phyloP scores from a whole-genome alignment of 2,888 invertebrate species.

The Lingula anatina region DNA sequence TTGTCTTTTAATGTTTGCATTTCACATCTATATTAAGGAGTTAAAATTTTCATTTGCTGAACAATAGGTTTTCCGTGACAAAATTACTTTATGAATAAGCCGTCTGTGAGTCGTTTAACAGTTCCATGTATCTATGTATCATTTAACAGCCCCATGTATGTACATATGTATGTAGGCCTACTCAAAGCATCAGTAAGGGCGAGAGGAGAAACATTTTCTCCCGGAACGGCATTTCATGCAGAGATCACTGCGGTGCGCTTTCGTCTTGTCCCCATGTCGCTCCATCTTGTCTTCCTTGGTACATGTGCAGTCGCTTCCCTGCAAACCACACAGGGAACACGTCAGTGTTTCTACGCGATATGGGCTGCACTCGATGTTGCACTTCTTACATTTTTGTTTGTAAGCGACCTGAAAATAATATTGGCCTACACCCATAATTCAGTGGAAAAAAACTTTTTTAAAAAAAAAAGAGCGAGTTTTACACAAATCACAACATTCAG shows the following conservation, averaged over 20 bases:
- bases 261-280: constrained; percentile 1
- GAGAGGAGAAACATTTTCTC: too few relatives aligned
- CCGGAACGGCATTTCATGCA: constrained; percentile 3
- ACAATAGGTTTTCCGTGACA: too few relatives aligned
- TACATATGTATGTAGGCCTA: constrained; percentile 6
- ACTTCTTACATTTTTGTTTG: constrained; percentile 4
- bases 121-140: constrained; percentile 2
- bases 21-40: too few relatives aligned
- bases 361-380: constrained; percentile 1
- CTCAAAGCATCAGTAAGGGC: too few relatives aligned
- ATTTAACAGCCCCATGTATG: constrained; percentile 2
- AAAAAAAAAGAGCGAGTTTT: too few relatives aligned
- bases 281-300: constrained; percentile 3
- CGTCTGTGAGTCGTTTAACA: too few relatives aligned
- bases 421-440: too few relatives aligned
- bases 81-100: too few relatives aligned
- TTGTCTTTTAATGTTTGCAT: too few relatives aligned
- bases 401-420: not conserved
- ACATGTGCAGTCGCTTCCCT: constrained; percentile 1
- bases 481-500: too few relatives aligned
- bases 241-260: constrained; percentile 4
- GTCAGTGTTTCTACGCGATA: constrained; percentile 1
- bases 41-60: too few relatives aligned
- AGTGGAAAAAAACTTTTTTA: too few relatives aligned
- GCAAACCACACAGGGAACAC: constrained; percentile 1